These are phyloP conservation scores for Connochaetes taurinus DNA, from an alignment of 2,113 vertebrate species.

Conservation along the genomic window DNA sequence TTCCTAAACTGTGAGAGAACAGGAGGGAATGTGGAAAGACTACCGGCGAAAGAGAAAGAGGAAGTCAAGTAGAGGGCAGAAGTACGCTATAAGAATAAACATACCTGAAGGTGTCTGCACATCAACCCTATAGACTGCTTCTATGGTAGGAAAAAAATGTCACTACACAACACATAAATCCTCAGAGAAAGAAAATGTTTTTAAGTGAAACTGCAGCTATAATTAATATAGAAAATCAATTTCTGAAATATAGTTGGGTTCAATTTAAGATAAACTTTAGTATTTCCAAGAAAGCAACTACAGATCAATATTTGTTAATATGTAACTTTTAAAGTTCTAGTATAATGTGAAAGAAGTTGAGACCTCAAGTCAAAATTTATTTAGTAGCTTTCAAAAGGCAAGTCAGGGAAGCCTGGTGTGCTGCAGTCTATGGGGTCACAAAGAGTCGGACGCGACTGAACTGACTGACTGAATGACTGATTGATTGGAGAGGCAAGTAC, in stretches of 20 bases:
- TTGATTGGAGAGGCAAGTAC: neutral
- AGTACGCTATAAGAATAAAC: neutral
- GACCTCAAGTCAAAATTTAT: slow-evolving; percentile 10
- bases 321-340: neutral
- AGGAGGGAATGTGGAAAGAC: neutral
- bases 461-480: neutral
- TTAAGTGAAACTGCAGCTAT: neutral
- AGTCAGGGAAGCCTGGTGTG: neutral
- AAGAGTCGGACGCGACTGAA: neutral
- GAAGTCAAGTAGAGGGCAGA: neutral
- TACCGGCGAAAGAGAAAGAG: neutral
- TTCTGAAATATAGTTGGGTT: slow-evolving; percentile 25
- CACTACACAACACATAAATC: neutral
- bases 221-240: slow-evolving; percentile 3
- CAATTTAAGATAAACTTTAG: neutral
- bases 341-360: neutral
- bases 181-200: neutral
- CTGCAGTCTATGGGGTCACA: neutral
- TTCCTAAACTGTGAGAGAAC: neutral
- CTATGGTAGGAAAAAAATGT: neutral
- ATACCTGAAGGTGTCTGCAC: neutral
- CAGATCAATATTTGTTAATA: neutral
- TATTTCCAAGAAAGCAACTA: slow-evolving; percentile 1
- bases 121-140: neutral
- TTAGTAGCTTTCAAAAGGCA: neutral